Evolutionary conservation across 92 coral and sea anemone genomes (phyloP).

Genomic region (Zoanthus solanderi): DNA sequence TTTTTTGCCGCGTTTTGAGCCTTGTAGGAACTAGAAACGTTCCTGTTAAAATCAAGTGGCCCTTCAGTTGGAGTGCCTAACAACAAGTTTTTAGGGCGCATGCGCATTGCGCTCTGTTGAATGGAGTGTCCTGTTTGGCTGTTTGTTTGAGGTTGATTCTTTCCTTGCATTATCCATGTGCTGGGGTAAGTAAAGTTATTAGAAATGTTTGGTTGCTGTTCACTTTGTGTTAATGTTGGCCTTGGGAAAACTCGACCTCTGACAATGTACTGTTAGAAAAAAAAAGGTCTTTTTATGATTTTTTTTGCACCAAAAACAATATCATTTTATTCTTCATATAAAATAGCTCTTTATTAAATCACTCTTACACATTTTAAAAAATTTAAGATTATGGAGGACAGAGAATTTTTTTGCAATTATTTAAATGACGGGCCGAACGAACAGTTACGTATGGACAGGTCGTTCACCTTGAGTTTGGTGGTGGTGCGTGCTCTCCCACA

Average conservation of each 20-base stretch:
- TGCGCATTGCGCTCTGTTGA: conserved; percentile 11
- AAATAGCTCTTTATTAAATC: too few species aligned
- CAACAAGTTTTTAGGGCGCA: background rate
- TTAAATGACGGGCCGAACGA: too few species aligned
- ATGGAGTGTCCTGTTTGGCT: background rate
- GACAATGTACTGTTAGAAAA: background rate
- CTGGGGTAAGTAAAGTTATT: conserved; percentile 3
- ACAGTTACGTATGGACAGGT: too few species aligned
- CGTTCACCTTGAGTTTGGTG: too few species aligned
- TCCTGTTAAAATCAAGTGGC: background rate
- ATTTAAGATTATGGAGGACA: too few species aligned
- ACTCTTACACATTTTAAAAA: too few species aligned
- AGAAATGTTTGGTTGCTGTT: background rate
- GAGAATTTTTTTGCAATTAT: too few species aligned
- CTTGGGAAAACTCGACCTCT: conserved; percentile 16
- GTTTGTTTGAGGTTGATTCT: background rate
- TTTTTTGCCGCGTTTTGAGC: background rate
- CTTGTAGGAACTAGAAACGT: conserved; percentile 5
- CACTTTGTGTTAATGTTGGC: background rate
- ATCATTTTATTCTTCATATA: too few species aligned
- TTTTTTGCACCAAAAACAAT: too few species aligned
- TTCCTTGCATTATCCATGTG: background rate
- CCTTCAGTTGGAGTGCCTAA: background rate
- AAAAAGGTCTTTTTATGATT: too few species aligned
- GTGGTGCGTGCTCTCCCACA: too few species aligned